Evolutionary conservation across 2,888 invertebrate species (phyloP).

Genomic region (Pediacus dermestoides): DNA sequence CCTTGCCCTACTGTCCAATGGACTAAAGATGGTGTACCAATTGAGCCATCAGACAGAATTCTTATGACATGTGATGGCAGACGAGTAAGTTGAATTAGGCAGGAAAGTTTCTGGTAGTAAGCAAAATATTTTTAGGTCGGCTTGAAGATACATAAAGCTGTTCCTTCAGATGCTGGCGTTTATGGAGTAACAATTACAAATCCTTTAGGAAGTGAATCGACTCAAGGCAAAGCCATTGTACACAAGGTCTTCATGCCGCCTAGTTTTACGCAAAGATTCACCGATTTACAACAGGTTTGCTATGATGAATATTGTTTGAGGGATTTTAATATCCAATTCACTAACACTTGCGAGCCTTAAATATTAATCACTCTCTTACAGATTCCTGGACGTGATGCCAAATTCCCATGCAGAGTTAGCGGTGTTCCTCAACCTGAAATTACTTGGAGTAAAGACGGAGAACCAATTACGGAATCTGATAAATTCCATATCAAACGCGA

Average conservation of each 20-base stretch:
- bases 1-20: constrained; percentile 78
- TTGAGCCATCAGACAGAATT: constrained; percentile 64
- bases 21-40: constrained; percentile 71
- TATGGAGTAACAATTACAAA: constrained; percentile 75
- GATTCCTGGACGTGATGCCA: constrained; percentile 74
- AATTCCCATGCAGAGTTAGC: constrained; percentile 75
- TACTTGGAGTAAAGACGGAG: constrained; percentile 82
- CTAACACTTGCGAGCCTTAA: background rate
- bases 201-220: constrained; percentile 70
- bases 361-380: constrained; percentile 43
- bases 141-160: constrained; percentile 67
- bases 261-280: constrained; percentile 71
- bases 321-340: no score
- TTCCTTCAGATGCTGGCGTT: constrained; percentile 69
- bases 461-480: constrained; percentile 63
- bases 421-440: constrained; percentile 83
- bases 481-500: constrained; percentile 76
- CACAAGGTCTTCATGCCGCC: constrained; percentile 80
- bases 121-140: constrained; percentile 58
- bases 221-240: constrained; percentile 67
- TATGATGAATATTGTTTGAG: no score
- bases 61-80: constrained; percentile 79
- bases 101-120: constrained; percentile 4
- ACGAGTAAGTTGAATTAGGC: constrained; percentile 53
- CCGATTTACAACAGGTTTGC: constrained; percentile 67